Evolutionary conservation across 2,113 vertebrate species (phyloP), one percentile per base, ranked within the genome.

Genomic region (Phalacrocorax pelagicus): DNA sequence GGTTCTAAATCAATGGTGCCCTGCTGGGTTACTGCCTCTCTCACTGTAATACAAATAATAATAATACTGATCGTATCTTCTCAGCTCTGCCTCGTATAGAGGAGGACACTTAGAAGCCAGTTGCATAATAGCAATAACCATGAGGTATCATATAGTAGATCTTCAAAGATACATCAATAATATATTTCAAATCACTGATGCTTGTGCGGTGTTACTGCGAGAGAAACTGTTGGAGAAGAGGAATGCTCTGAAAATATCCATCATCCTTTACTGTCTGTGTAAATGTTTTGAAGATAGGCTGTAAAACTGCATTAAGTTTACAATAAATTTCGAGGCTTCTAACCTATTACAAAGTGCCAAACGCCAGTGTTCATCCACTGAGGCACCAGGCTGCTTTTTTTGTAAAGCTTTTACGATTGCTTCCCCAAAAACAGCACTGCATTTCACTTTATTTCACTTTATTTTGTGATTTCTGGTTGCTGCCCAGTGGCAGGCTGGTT

Each of bases 261-360:
- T 97, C 94, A 96, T 87, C 90, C 95, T 97, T 97, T 96, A 96
- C 73, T 84, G 83, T 32, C 94, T 92, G 77, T 79, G 96, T 95
- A 96, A 97, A 96, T 87, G 95, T 95, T 96, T 96, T 86, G 74
- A 94, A 94, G 91, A 93, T 52, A n/a, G 91, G 94, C 83, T 90
- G 90, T 91, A 94, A 96, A 95, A 71, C 83, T 38, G 74, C 84
- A 44, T 94, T 94, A 96, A 87, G 88, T 88, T 96, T 67, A 85
- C 80, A 42, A 90, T 96, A 96, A 96, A 96, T 96, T 94, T 44
- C 2, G 4, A 87, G 74, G 51, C 47, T 95, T 62, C 95, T 73
- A 91, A 81, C 77, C 88, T 73, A 47, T 92, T 91, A 46, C 61
- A 38, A 81, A 88, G 96, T 94, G 65, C 66, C 88, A 92, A 94